These are phyloP conservation scores for Syrista parreyssii DNA, from an alignment of 2,888 invertebrate species.

Conservation along the genomic window DNA sequence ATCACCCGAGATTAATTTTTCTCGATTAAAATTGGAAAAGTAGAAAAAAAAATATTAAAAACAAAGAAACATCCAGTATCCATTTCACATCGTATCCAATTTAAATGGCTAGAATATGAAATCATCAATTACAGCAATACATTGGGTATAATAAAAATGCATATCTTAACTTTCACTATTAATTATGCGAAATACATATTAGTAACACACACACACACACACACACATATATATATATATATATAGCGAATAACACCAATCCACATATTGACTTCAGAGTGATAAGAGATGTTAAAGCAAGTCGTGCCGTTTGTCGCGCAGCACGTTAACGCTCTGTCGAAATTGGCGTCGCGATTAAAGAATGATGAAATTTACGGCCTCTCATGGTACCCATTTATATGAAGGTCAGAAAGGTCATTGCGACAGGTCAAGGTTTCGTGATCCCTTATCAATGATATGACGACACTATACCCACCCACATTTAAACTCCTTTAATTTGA, in stretches of 20 bases:
- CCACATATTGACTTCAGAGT: background rate
- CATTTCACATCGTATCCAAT: background rate
- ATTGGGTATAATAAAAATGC: background rate
- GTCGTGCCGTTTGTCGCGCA: background rate
- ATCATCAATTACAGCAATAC: background rate
- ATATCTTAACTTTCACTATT: background rate
- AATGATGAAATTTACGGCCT: background rate
- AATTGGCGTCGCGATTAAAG: background rate
- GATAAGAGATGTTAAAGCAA: background rate
- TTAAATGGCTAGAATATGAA: background rate
- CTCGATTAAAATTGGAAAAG: background rate
- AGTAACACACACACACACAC: background rate
- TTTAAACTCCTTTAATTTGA: background rate
- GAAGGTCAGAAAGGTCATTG: conserved; percentile 2
- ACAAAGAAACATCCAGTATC: background rate
- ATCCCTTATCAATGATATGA: conserved; percentile 15
- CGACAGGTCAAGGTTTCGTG: conserved; percentile 3
- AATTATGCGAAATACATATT: background rate
- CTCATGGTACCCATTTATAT: background rate
- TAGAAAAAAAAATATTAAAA: background rate
- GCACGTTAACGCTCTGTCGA: background rate
- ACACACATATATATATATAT: too few species aligned
- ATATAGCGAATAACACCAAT: too few species aligned
- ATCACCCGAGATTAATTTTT: background rate
- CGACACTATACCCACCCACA: background rate